phyloP scores from a whole-genome alignment of 92 coral and sea anemone species.

The Bergia sp. region DNA sequence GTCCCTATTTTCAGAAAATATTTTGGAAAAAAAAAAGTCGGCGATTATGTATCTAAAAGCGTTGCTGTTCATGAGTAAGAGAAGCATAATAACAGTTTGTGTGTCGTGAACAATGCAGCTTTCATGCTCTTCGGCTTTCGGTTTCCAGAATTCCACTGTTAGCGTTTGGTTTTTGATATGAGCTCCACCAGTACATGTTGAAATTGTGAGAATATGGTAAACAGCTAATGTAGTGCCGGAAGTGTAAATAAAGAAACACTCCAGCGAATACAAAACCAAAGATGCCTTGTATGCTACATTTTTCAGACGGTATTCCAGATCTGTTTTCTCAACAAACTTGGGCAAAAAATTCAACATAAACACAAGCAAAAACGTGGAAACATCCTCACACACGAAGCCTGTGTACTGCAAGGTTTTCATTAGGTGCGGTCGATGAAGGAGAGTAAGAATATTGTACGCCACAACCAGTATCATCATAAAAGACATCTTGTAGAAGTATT shows the following conservation, averaged over 20 bases:
- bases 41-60: too few species aligned
- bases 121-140: too few species aligned
- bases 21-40: too few species aligned
- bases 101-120: too few species aligned
- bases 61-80: too few species aligned
- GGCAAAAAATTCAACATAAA: slow-evolving; percentile 46
- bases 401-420: slow-evolving; percentile 25
- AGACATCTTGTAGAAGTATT: slow-evolving; percentile 60
- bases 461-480: slow-evolving; percentile 35
- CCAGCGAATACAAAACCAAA: slow-evolving; percentile 43
- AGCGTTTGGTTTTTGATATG: background rate
- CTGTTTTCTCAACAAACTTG: slow-evolving; percentile 27
- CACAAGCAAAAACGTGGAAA: slow-evolving; percentile 41
- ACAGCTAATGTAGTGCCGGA: slow-evolving; percentile 50
- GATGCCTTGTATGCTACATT: slow-evolving; percentile 34
- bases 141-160: background rate
- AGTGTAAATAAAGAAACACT: slow-evolving; percentile 34
- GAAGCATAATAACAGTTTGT: too few species aligned
- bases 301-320: slow-evolving; percentile 9
- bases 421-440: slow-evolving; percentile 2
- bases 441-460: slow-evolving; percentile 41
- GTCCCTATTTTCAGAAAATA: too few species aligned
- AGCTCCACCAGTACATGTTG: slow-evolving; percentile 13
- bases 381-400: slow-evolving; percentile 39
- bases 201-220: slow-evolving; percentile 49